Evolutionary conservation across 2,113 vertebrate genomes (phyloP).

Genomic region (Dendrocopos noguchii): DNA sequence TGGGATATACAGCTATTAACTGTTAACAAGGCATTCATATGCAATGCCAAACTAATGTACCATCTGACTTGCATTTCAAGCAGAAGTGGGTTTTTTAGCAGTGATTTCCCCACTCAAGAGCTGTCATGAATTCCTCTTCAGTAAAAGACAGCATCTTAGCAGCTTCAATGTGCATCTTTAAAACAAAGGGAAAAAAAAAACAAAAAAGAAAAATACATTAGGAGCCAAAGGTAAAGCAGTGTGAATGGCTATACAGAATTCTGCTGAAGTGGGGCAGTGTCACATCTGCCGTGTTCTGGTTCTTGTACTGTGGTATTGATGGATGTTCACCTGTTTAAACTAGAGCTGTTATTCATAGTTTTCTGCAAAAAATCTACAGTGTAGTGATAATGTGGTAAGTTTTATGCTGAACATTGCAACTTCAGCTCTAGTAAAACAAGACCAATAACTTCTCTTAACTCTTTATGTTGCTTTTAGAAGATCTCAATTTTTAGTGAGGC

Average conservation of each 20-base stretch:
- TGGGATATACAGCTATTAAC: neutral
- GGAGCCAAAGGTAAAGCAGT: neutral
- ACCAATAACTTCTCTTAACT: neutral
- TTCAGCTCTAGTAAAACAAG: neutral
- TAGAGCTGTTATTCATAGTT: neutral
- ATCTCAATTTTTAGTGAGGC: neutral
- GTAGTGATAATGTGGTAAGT: neutral
- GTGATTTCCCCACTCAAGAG: slow-evolving; percentile 88
- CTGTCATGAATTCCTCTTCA: slow-evolving; percentile 95
- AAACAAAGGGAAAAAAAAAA: neutral
- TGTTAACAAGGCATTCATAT: neutral
- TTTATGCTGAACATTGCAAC: neutral
- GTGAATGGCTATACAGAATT: neutral
- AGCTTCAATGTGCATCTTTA: slow-evolving; percentile 96
- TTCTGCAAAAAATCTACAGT: neutral
- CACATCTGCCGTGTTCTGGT: accelerated
- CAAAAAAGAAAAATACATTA: neutral
- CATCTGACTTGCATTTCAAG: neutral
- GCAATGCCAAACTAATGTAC: neutral
- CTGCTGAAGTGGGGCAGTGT: neutral
- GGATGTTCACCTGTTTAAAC: neutral
- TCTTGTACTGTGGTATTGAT: neutral
- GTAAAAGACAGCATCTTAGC: slow-evolving; percentile 94
- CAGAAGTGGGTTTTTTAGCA: slow-evolving; percentile 33
- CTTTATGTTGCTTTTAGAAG: neutral